Percentiles rank a stretch among this genome's conserved stretches.
phyloP scores from a whole-genome alignment of 2,113 vertebrate genomes.

The Sebastes schlegelii region DNA sequence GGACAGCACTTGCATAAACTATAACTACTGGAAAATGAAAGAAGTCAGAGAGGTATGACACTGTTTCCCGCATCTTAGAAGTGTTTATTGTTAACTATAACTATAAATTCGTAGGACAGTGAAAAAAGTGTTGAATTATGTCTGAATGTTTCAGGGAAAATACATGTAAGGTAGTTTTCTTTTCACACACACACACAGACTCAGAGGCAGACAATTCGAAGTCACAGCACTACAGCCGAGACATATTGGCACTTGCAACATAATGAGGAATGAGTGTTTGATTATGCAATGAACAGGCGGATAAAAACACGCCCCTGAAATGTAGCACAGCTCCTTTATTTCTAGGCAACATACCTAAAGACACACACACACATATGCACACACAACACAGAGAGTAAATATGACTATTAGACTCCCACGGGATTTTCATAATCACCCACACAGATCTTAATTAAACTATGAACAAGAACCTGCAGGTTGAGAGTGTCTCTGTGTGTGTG shows the following conservation, averaged over 20 bases:
- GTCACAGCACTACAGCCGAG: not conserved
- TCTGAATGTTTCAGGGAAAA: not conserved
- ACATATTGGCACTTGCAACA: conserved; percentile 26
- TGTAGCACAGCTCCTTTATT: conserved; percentile 13
- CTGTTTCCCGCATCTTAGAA: too few relatives aligned
- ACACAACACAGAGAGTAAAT: conserved; percentile 39
- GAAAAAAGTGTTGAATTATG: too few relatives aligned
- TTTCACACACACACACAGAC: not conserved
- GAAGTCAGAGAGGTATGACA: too few relatives aligned
- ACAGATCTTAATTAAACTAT: conserved; percentile 60
- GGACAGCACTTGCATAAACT: too few relatives aligned
- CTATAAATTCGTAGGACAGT: not conserved
- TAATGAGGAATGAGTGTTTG: conserved; percentile 51
- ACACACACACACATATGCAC: conserved; percentile 1
- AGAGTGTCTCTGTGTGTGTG: not conserved
- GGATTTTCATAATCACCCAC: conserved; percentile 50
- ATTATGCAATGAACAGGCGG: conserved; percentile 41
- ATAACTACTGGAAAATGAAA: too few relatives aligned
- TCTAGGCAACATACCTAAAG: conserved; percentile 19
- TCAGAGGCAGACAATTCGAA: not conserved
- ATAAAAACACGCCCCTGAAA: conserved; percentile 35
- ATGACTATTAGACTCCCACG: conserved; percentile 25
- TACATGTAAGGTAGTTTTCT: not conserved
- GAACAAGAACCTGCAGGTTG: conserved; percentile 61
- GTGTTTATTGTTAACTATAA: too few relatives aligned